Conservation (phyloP, 2,113 vertebrate genomes). For the Mionectes macconnelli region DNA sequence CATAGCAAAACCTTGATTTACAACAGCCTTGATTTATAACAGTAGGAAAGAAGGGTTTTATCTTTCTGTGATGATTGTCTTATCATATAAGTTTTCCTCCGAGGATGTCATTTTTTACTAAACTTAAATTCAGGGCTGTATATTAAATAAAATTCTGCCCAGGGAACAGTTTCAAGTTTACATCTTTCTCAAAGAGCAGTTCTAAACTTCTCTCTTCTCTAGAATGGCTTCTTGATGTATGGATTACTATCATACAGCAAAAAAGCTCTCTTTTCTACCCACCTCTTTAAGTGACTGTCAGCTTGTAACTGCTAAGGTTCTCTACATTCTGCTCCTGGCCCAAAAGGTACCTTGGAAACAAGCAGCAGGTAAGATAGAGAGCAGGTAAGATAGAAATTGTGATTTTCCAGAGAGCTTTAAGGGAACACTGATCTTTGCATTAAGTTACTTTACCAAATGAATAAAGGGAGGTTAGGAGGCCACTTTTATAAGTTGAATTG, state of each 20-base stretch:
- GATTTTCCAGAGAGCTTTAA: background rate
- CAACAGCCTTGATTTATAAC: background rate
- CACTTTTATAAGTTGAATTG: background rate
- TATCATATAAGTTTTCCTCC: background rate
- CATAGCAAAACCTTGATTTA: background rate
- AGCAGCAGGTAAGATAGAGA: background rate
- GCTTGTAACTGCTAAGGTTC: background rate
- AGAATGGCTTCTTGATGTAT: background rate
- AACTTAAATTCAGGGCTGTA: background rate
- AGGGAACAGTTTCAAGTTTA: background rate
- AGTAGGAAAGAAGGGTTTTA: background rate
- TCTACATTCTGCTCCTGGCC: background rate
- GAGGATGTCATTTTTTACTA: background rate
- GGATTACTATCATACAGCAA: background rate
- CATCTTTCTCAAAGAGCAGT: background rate
- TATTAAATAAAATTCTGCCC: background rate
- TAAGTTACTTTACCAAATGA: background rate
- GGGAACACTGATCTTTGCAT: background rate
- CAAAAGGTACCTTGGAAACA: background rate
- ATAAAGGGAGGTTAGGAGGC: background rate
- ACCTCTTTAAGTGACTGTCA: background rate
- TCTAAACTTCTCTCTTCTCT: background rate
- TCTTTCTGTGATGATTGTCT: background rate
- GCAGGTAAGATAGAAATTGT: no score
- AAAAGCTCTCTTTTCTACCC: background rate